phyloP scores from a whole-genome alignment of 92 coral and sea anemone species.

The Parazoanthus darwini region DNA sequence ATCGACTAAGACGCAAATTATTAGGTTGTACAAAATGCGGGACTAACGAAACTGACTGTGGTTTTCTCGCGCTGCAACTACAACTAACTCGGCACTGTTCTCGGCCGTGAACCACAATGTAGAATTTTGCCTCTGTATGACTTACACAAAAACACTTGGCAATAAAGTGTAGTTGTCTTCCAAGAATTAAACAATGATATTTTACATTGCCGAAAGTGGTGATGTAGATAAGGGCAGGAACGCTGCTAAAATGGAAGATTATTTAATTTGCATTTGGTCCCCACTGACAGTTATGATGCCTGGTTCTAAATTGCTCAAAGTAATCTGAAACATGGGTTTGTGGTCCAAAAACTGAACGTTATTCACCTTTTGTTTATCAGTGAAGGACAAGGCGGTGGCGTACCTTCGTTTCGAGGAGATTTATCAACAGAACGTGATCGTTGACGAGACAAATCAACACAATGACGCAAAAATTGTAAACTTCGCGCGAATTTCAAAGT shows the following conservation, averaged over 20 bases:
- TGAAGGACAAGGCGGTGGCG: constrained; percentile 74
- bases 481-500: constrained; percentile 86
- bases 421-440: constrained; percentile 73
- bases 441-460: constrained; percentile 78
- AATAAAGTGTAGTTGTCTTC: too few species aligned
- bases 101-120: background rate
- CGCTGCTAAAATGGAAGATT: background rate
- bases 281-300: background rate
- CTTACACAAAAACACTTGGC: background rate
- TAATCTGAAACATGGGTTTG: background rate
- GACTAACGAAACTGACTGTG: background rate
- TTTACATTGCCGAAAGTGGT: background rate
- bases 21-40: too few species aligned
- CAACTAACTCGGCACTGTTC: background rate
- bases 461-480: constrained; percentile 89
- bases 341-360: background rate
- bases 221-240: background rate
- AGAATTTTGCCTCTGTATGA: background rate
- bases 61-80: too few species aligned
- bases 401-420: constrained; percentile 93
- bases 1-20: too few species aligned
- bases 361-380: constrained; percentile 45
- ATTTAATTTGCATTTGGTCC: background rate
- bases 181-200: background rate
- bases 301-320: background rate